phyloP scores from a whole-genome alignment of 1,140 invertebrate genomes.

The Hyphantria cunea region DNA sequence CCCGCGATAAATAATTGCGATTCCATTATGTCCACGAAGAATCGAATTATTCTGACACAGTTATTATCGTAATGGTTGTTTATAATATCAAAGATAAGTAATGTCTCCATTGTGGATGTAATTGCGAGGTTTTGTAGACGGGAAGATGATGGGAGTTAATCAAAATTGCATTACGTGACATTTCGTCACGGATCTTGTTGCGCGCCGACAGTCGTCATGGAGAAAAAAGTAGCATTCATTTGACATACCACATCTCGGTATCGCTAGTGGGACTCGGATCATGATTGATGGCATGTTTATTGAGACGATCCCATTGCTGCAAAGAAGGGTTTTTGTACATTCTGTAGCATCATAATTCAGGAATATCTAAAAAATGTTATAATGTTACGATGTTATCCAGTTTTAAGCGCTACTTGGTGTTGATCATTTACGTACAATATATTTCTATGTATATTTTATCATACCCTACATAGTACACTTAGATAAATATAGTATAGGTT shows the following conservation, averaged over 20 bases:
- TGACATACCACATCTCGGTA: conserved; percentile 41
- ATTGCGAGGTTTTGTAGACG: conserved; percentile 30
- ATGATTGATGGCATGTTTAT: conserved; percentile 59
- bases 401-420: too few relatives aligned
- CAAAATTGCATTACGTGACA: conserved; percentile 73
- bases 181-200: conserved; percentile 57
- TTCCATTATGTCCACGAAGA: background rate
- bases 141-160: conserved; percentile 51
- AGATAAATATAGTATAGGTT: too few relatives aligned
- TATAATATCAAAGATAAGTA: conserved; percentile 40
- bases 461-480: too few relatives aligned
- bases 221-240: conserved; percentile 52
- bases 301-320: background rate
- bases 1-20: background rate
- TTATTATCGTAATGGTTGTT: conserved; percentile 20
- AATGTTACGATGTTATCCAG: too few relatives aligned
- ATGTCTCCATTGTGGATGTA: conserved; percentile 56
- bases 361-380: too few relatives aligned
- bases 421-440: too few relatives aligned
- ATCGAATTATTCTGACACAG: conserved; percentile 3
- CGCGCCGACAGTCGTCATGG: conserved; percentile 38
- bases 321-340: conserved; percentile 6
- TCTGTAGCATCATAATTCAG: background rate
- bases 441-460: too few relatives aligned
- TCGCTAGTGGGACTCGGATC: conserved; percentile 34